A percentile compares a stretch with the other conserved stretches of the same genome.
These are phyloP conservation scores for Herminia tarsipennalis DNA, from an alignment of 2,888 invertebrate genomes.

Conservation along the genomic window DNA sequence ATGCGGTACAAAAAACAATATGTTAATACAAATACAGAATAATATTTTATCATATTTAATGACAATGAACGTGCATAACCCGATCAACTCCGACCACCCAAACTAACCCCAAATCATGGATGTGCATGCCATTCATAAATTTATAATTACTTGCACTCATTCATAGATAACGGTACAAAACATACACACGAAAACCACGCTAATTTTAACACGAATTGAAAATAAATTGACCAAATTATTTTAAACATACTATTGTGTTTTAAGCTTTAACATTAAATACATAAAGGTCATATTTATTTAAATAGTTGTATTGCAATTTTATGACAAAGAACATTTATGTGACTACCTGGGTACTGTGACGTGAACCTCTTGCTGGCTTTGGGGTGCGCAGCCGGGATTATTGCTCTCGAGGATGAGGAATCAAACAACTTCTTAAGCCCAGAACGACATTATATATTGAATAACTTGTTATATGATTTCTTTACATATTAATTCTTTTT, in stretches of 20 bases:
- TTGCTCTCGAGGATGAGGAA: too few species aligned
- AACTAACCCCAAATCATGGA: constrained; percentile 21
- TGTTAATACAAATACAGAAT: too few species aligned
- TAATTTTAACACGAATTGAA: constrained; percentile 59
- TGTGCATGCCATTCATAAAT: constrained; percentile 55
- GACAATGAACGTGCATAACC: constrained; percentile 8
- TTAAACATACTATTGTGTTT: constrained; percentile 4
- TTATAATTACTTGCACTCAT: constrained; percentile 55
- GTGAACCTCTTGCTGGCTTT: too few species aligned
- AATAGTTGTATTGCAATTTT: constrained; percentile 27
- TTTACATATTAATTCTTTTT: too few species aligned
- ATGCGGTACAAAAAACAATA: too few species aligned
- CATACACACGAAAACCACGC: constrained; percentile 52
- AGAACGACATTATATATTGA: too few species aligned
- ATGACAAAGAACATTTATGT: constrained; percentile 66
- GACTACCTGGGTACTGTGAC: constrained; percentile 79
- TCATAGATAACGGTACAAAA: constrained; percentile 60
- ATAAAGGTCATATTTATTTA: constrained; percentile 38
- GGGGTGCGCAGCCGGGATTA: too few species aligned
- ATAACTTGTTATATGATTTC: too few species aligned
- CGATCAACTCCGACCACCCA: constrained; percentile 22
- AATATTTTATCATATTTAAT: constrained; percentile 10
- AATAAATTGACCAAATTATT: constrained; percentile 48
- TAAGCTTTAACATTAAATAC: constrained; percentile 2
- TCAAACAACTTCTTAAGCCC: too few species aligned